Conservation (phyloP, 2,113 vertebrate genomes). For the Anas platyrhynchos region DNA sequence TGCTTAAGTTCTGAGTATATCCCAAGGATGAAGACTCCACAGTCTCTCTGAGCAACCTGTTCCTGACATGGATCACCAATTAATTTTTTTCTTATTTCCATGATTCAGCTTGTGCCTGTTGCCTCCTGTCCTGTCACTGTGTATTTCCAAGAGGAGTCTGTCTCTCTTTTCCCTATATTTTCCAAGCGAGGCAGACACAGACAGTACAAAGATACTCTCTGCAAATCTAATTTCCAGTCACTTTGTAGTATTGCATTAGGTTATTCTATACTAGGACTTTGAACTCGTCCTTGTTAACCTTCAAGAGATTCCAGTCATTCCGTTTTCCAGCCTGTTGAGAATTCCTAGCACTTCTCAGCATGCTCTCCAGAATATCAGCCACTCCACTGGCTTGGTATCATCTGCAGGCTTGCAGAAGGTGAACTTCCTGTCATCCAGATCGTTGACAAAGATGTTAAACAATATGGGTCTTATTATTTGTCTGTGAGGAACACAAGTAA, state of each 20-base stretch:
- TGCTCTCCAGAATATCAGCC: not conserved
- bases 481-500: not conserved
- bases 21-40: not conserved
- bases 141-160: not conserved
- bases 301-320: not conserved
- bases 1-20: not conserved
- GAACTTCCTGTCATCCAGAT: not conserved
- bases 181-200: not conserved
- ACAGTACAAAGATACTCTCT: not conserved
- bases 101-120: not conserved
- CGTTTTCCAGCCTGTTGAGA: not conserved
- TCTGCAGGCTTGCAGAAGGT: not conserved
- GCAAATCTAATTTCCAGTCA: not conserved
- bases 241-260: not conserved
- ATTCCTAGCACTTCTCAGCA: not conserved
- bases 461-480: not conserved
- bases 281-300: not conserved
- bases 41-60: not conserved
- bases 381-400: not conserved
- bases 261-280: not conserved
- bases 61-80: not conserved
- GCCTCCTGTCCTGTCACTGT: not conserved
- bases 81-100: not conserved
- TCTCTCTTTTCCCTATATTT: not conserved
- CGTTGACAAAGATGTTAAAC: not conserved